phyloP scores from a whole-genome alignment of 2,797 vertebrate species.

The Tauraco hartlaubi region DNA sequence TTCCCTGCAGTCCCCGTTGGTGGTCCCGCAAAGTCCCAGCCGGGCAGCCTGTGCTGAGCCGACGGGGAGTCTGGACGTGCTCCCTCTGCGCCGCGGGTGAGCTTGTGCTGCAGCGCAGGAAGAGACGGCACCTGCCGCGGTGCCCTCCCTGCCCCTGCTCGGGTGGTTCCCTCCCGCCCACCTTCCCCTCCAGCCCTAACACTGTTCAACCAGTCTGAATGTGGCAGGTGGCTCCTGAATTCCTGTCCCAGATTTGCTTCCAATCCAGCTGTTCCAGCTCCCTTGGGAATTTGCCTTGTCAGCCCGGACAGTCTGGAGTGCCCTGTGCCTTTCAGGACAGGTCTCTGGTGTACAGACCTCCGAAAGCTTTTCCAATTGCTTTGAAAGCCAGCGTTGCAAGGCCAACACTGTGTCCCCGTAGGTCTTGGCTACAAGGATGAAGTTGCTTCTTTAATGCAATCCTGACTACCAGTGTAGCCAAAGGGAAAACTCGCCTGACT shows the following conservation, averaged over 20 bases:
- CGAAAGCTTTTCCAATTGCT: accelerated
- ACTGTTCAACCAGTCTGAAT: neutral
- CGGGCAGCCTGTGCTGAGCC: neutral
- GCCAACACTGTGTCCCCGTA: neutral
- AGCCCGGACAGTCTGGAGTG: neutral
- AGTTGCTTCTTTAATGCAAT: neutral
- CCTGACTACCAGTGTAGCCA: neutral
- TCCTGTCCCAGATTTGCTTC: neutral
- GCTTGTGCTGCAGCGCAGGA: neutral
- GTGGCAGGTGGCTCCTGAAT: neutral
- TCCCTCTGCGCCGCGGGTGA: neutral
- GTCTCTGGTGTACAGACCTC: neutral
- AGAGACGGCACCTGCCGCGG: neutral
- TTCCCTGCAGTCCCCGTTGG: neutral
- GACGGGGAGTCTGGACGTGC: neutral
- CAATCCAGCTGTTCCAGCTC: neutral
- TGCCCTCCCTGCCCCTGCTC: neutral
- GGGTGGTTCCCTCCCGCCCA: too few relatives aligned
- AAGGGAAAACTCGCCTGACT: neutral
- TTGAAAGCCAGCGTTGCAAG: neutral
- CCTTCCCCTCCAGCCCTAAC: neutral
- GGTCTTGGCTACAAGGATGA: neutral
- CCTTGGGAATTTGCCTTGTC: neutral
- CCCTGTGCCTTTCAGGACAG: neutral
- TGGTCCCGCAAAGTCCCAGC: neutral